phyloP scores from a whole-genome alignment of 2,797 vertebrate species.

The Hoplostethus mediterraneus region DNA sequence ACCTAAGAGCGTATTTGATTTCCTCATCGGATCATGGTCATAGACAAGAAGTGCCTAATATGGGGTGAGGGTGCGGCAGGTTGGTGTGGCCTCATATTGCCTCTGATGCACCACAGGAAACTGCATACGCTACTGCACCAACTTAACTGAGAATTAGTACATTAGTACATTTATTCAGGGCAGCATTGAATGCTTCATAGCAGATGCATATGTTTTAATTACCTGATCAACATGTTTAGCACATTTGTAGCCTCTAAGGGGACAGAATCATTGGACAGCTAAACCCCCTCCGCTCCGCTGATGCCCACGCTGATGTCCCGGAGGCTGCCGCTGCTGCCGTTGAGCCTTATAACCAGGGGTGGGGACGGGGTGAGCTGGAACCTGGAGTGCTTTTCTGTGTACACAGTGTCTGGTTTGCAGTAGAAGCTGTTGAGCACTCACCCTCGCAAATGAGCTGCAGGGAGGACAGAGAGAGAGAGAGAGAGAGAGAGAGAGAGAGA shows the following conservation, averaged over 20 bases:
- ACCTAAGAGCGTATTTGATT: constrained; percentile 41
- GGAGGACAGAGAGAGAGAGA: constrained; percentile 2
- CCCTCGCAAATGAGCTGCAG: constrained; percentile 37
- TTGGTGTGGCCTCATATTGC: too few species aligned
- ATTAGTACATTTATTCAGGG: neutral
- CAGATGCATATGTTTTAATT: neutral
- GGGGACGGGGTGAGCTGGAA: constrained; percentile 17
- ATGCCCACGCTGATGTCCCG: neutral
- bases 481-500: neutral
- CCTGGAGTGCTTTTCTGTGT: constrained; percentile 28
- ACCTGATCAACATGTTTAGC: constrained; percentile 12
- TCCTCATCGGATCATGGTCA: constrained; percentile 36
- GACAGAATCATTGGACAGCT: constrained; percentile 5
- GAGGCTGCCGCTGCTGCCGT: neutral
- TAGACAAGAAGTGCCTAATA: neutral
- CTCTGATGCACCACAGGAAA: too few species aligned
- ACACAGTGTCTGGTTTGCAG: constrained; percentile 35
- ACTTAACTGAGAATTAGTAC: neutral
- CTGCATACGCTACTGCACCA: too few species aligned
- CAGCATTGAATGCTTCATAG: neutral
- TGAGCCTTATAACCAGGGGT: neutral
- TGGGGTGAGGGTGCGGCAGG: too few species aligned
- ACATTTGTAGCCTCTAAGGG: constrained; percentile 4
- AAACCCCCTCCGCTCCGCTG: neutral
- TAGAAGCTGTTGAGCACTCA: constrained; percentile 46